phyloP scores from a whole-genome alignment of 2,888 invertebrate species.

The Dioctria rufipes region DNA sequence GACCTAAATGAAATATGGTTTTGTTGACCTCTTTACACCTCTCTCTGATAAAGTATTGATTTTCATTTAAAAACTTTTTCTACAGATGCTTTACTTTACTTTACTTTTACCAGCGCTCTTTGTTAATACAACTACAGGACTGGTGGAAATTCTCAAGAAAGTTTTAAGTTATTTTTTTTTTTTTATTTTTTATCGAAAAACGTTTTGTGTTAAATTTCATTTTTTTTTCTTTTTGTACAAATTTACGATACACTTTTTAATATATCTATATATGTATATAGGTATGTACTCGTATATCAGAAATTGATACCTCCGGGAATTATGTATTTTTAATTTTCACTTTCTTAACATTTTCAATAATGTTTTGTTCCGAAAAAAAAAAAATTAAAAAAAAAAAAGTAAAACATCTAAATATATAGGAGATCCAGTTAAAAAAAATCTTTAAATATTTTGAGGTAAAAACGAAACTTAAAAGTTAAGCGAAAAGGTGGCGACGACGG shows the following conservation, averaged over 20 bases:
- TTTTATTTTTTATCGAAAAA: constrained; percentile 15
- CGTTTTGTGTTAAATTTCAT: constrained; percentile 24
- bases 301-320: constrained; percentile 15
- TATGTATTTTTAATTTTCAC: not conserved
- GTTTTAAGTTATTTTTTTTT: constrained; percentile 1
- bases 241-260: constrained; percentile 55
- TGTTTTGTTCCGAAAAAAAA: not conserved
- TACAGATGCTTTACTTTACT: constrained; percentile 24
- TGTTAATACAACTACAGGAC: constrained; percentile 18
- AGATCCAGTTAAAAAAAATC: not conserved
- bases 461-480: not conserved
- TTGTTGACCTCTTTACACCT: not conserved
- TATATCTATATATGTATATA: constrained; percentile 12
- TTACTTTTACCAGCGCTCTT: not conserved
- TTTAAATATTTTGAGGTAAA: not conserved
- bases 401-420: not conserved
- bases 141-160: constrained; percentile 21
- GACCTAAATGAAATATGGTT: constrained; percentile 9
- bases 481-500: not conserved
- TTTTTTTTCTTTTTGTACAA: constrained; percentile 53
- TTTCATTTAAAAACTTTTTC: constrained; percentile 13
- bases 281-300: too few relatives aligned
- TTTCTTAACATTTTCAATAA: not conserved
- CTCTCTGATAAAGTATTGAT: constrained; percentile 15
- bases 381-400: not conserved